Evolutionary conservation across 2,113 vertebrate species (phyloP).

Genomic region (Semicossyphus pulcher): DNA sequence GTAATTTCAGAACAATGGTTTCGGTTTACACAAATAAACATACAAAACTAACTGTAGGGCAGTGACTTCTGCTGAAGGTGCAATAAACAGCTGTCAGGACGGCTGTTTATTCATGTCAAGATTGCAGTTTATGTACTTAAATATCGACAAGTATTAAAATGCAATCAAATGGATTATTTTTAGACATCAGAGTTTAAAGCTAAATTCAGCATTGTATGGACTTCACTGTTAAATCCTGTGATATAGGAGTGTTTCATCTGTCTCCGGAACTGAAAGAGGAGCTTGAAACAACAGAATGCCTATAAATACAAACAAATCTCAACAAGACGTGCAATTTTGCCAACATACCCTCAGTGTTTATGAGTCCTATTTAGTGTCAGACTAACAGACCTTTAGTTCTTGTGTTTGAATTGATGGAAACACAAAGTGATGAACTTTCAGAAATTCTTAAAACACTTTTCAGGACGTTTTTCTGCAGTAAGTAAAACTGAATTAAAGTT

Average conservation of each 20-base stretch:
- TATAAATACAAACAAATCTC: conserved; percentile 9
- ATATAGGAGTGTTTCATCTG: conserved; percentile 5
- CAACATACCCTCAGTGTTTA: too few species aligned
- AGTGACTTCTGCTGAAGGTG: conserved; percentile 40
- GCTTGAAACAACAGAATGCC: conserved; percentile 18
- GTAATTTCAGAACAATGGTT: conserved; percentile 39
- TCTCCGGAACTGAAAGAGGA: not conserved
- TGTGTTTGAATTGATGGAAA: conserved; percentile 6
- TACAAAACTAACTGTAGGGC: conserved; percentile 15
- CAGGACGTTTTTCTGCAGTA: too few species aligned
- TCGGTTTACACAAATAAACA: conserved; percentile 44
- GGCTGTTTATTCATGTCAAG: conserved; percentile 15
- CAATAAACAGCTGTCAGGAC: conserved; percentile 54
- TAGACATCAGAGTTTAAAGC: conserved; percentile 27
- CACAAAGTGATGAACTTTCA: not conserved
- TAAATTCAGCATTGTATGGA: conserved; percentile 16
- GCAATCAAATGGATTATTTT: conserved; percentile 20
- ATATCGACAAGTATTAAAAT: conserved; percentile 24
- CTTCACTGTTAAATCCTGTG: conserved; percentile 22
- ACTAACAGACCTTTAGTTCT: too few species aligned
- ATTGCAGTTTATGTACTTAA: not conserved
- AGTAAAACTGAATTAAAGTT: too few species aligned
- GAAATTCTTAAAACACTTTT: not conserved
- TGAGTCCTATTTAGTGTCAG: too few species aligned
- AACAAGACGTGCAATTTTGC: too few species aligned